Evolutionary conservation across 2,113 vertebrate genomes (phyloP).

Genomic region (Sinocyclocheilus anophthalmus): DNA sequence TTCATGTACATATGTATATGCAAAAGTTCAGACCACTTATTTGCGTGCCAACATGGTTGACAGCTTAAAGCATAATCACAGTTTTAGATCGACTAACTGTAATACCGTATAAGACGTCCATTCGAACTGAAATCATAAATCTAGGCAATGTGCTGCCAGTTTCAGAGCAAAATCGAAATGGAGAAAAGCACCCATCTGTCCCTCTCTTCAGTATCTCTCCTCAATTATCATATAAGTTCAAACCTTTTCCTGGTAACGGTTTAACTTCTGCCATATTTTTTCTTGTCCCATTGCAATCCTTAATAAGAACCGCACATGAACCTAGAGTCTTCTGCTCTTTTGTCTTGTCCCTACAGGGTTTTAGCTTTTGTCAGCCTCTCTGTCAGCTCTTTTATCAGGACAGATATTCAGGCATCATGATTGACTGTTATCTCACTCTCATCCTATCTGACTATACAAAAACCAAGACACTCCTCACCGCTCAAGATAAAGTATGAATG

Average conservation of each 20-base stretch:
- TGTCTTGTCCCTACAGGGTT: background rate
- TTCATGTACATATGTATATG: no score
- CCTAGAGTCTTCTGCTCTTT: background rate
- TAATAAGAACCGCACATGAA: background rate
- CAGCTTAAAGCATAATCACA: no score
- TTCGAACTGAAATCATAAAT: background rate
- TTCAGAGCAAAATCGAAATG: background rate
- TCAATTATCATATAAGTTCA: background rate
- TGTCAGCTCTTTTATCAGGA: constrained; percentile 36
- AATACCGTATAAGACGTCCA: no score
- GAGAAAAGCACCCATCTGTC: background rate
- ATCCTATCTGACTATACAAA: constrained; percentile 36
- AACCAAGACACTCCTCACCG: constrained; percentile 16
- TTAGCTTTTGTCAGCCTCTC: background rate
- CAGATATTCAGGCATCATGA: constrained; percentile 5
- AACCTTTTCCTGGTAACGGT: background rate
- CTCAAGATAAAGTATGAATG: constrained; percentile 12
- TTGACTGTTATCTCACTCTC: constrained; percentile 14
- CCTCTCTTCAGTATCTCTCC: background rate
- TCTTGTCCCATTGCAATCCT: background rate
- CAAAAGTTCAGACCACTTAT: no score
- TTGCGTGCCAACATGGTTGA: no score
- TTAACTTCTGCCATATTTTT: background rate
- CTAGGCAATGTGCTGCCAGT: background rate
- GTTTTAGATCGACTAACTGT: no score